Evolutionary conservation across 1,140 invertebrate species (phyloP), one percentile per base, ranked within the genome.

Genomic region (Ceratosolen fusciceps): DNA sequence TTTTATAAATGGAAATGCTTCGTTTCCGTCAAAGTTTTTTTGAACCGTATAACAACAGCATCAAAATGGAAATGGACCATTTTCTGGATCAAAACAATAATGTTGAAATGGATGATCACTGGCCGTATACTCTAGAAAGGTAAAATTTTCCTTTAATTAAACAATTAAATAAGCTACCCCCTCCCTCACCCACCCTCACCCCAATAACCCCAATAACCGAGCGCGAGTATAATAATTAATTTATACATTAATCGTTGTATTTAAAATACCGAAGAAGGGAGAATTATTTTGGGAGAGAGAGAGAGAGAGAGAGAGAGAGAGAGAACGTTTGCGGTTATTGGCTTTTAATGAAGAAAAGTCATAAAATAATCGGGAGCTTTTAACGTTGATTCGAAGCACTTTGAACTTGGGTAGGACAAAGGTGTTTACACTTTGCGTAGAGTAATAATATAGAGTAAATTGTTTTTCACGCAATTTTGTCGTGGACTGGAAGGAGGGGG

Each of bases 71-170:
- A 9, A 31, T 82, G 39, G 80, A 83, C 49, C 54, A 81, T 37
- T 76, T 68, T 76, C 73, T 84, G 65, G 84, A 85, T 56, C 43
- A 79, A 3, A 84, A 83, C 52, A 85, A 84, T 74, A 83, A 80
- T 31, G 74, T 85, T 70, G 81, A 83, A 1, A 77, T 85, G 31
- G 84, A 85, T 47, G 74, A 80, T 37, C 19, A 65, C 7, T 79
- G 78, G 78, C 43, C 71, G 14, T 74, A 49, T 31, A 49, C 34
- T 74, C 37, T 79, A 26, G 74, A 78, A 49, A 80, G 79, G 72
- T 65, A 77, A 26, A 77, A 34, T 1, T 54, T 58, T 58, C 54
- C 34, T 52, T 26, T 58, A 31, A 71, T 52, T 43, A 21, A 65
- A 31, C 24, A 60, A 39, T 39, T 31, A 3, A 60, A n/a, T n/a